Conservation (phyloP, 2,113 vertebrate species). For the Sinocyclocheilus anshuiensis region DNA sequence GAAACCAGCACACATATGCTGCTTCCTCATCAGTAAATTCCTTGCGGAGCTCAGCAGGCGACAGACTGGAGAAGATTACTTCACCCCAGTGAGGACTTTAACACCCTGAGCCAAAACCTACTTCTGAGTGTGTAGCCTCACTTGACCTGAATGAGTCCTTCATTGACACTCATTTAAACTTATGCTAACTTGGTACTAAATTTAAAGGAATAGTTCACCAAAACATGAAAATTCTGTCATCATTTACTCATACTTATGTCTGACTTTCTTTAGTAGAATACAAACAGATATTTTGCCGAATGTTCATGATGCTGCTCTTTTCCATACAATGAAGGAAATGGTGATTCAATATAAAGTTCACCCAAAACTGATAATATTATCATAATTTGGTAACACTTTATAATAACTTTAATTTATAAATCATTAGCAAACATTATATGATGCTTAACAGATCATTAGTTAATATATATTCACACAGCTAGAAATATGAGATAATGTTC, state of each 20-base stretch:
- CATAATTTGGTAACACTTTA: too few species aligned
- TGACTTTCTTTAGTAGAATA: background rate
- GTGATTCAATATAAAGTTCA: background rate
- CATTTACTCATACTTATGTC: too few species aligned
- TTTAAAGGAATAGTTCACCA: too few species aligned
- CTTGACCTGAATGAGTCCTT: background rate
- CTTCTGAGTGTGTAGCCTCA: slow-evolving; percentile 5
- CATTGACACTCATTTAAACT: background rate
- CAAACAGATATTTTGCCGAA: background rate
- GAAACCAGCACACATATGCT: slow-evolving; percentile 8
- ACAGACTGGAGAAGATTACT: slow-evolving; percentile 21
- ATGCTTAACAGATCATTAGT: too few species aligned
- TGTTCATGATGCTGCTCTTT: background rate
- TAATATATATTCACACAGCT: too few species aligned
- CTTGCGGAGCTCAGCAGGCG: background rate
- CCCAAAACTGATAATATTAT: background rate
- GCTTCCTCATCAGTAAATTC: slow-evolving; percentile 18
- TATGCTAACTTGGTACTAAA: background rate
- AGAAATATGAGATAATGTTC: too few species aligned
- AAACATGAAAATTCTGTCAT: too few species aligned
- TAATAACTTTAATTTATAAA: too few species aligned
- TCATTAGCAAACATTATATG: too few species aligned
- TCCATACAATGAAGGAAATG: background rate
- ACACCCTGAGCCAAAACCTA: slow-evolving; percentile 19
- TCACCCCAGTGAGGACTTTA: background rate